Base-by-base conservation (phyloP, 2,113 vertebrate genomes). In the Pluvialis apricaria region DNA sequence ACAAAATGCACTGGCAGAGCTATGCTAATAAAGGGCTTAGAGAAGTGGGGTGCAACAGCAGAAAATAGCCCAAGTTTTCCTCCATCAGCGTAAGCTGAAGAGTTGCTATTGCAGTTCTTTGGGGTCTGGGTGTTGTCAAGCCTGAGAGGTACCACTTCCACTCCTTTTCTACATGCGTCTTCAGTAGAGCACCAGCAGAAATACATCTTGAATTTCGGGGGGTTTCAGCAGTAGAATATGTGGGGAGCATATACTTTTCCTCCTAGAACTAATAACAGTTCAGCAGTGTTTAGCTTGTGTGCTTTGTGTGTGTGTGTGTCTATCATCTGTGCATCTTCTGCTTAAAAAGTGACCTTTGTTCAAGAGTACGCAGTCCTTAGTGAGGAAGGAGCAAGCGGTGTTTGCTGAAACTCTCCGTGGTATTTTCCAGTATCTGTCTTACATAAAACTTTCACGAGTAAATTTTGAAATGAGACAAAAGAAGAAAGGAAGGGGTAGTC, bases 91-190 rank as follows among this genome's bases (percentile, higher is more conserved):
- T 54, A 65, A 79, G 32, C 11, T 72, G 6, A 40, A 65, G 68
- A 58, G n/a, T 13, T 34, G 22, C 19, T 75, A 6, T 76, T 71
- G 25, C 64, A 47, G n/a, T 70, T n/a, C 26, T 38, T 22, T 2
- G 3, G 5, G 1, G 10, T 75, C 28, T 2, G 2, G 6, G 5
- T 8, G 2, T 72, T 79, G 11, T 31, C 49, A 88, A 6, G 19
- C 44, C 7, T 79, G 42, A 55, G 47, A 58, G 6, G 9, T 64
- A 31, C 9, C 29, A 9, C 32, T 94, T 68, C 11, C 24, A 3
- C 9, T 44, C 3, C 28, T 85, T 82, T 82, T 61, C 72, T 47
- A 1, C 1, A 0, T 2, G 1, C 18, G 11, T 82, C 21, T 68
- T n/a, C 29, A 36, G 38, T 4, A 66, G 36, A 82, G 11, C 45